phyloP scores from a whole-genome alignment of 2,113 vertebrate genomes.

The Zosterops hypoxanthus region DNA sequence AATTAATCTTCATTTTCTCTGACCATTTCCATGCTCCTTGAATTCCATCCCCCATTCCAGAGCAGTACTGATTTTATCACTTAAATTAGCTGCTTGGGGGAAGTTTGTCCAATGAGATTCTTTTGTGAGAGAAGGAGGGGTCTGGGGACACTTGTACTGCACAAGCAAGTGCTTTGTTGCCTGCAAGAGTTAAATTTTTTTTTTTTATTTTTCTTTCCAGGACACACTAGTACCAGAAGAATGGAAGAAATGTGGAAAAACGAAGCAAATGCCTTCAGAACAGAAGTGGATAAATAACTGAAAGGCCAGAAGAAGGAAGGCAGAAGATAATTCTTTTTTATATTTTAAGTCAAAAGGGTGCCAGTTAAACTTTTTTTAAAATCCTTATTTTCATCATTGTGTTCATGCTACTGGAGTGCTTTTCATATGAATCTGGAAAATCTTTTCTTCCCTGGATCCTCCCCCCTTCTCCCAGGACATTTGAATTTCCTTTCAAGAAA shows the following conservation, averaged over 20 bases:
- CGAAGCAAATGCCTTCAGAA: conserved; percentile 40
- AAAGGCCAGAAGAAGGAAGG: conserved; percentile 43
- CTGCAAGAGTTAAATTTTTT: conserved; percentile 40
- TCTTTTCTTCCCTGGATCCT: neutral
- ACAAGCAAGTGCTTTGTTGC: neutral
- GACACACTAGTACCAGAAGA: conserved; percentile 70
- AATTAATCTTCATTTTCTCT: neutral
- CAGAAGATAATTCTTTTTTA: conserved; percentile 2
- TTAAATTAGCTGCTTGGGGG: neutral
- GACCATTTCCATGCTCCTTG: neutral
- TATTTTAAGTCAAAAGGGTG: conserved; percentile 41
- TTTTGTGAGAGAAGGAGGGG: neutral
- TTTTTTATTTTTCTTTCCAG: conserved; percentile 63
- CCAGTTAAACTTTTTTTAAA: conserved; percentile 42
- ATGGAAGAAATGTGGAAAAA: conserved; percentile 42
- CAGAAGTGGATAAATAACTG: conserved; percentile 41
- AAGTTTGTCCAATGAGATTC: neutral
- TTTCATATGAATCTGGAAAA: conserved; percentile 43
- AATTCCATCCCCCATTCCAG: neutral
- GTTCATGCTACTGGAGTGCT: conserved; percentile 32
- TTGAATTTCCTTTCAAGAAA: conserved; percentile 29
- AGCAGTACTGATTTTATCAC: neutral
- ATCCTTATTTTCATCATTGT: conserved; percentile 16
- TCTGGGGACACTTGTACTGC: neutral
- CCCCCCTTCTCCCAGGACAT: neutral